Evolutionary conservation across 2,113 vertebrate genomes (phyloP), one percentile per base, ranked within the genome.

Genomic region (Eurypyga helias): DNA sequence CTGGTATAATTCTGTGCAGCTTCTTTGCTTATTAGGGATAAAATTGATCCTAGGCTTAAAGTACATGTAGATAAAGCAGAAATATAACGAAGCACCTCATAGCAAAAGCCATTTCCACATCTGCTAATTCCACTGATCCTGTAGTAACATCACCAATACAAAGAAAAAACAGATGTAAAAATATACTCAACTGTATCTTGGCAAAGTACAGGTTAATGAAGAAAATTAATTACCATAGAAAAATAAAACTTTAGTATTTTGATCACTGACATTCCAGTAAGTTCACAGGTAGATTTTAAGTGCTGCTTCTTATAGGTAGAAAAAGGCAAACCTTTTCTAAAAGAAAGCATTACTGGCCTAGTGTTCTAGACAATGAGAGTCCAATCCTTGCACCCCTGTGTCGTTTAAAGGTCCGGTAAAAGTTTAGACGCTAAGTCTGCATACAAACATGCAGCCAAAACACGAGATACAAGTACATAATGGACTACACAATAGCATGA

Each of bases 341-440:
- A 28, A 36, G 14, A 9, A 57, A 65, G 60, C 41, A 24, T 26
- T n/a, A 45, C 5, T 26, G 6, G 17, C 8, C 16, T 17, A 23
- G 8, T 38, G 13, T 29, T 64, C 24, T 10, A n/a, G 0, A 54
- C n/a, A 6, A 36, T 17, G 3, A 49, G 1, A 23, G 10, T 54
- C 14, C 46, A 54, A 3, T 25, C 7, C 17, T 43, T 67, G 38
- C 33, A 64, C 20, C 2, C 5, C 17, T 43, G 4, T n/a, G 45
- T 17, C 29, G 11, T 65, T 87, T 61, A 72, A 88, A 95, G 43
- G 41, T 88, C 79, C 88, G 48, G n/a, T 65, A 43, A 31, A 83
- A 86, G 36, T 81, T 84, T n/a, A 73, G 51, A 89, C 93, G 58
- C n/a, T 11, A 57, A 55, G 10, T 29, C 76, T 73, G 71, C 66